Conservation (phyloP, 2,113 vertebrate species). For the Brachypodius melanocephalos region DNA sequence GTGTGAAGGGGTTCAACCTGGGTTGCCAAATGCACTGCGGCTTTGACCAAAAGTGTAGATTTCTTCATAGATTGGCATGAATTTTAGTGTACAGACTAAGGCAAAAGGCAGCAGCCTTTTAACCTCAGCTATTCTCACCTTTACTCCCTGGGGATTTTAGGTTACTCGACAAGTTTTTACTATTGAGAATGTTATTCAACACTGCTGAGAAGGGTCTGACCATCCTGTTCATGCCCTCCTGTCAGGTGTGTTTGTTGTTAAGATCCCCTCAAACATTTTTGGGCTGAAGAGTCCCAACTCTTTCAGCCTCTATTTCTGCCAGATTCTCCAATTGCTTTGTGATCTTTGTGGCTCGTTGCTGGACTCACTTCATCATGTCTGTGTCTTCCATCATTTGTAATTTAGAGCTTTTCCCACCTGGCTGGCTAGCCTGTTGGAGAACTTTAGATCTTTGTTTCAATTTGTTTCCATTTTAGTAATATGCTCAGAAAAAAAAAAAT, state of each 20-base stretch:
- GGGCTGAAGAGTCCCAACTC: background rate
- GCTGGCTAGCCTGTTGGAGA: background rate
- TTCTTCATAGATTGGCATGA: background rate
- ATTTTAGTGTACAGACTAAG: background rate
- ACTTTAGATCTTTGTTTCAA: background rate
- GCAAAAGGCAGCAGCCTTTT: background rate
- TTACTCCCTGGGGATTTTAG: background rate
- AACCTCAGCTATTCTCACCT: background rate
- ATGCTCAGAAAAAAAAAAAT: background rate
- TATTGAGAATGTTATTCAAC: background rate
- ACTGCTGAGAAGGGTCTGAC: background rate
- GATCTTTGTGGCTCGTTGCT: background rate
- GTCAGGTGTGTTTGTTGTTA: background rate
- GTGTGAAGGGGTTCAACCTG: background rate
- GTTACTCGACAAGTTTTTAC: background rate
- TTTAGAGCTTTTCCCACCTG: background rate
- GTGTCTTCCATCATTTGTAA: background rate
- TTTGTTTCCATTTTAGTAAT: background rate
- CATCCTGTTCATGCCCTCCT: background rate
- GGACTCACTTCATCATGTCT: background rate
- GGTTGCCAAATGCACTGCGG: background rate
- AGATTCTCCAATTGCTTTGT: background rate
- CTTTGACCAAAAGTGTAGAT: background rate
- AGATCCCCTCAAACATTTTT: background rate
- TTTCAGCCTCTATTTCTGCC: background rate